Conservation (phyloP, 2,113 vertebrate species). For the Pteronura brasiliensis region DNA sequence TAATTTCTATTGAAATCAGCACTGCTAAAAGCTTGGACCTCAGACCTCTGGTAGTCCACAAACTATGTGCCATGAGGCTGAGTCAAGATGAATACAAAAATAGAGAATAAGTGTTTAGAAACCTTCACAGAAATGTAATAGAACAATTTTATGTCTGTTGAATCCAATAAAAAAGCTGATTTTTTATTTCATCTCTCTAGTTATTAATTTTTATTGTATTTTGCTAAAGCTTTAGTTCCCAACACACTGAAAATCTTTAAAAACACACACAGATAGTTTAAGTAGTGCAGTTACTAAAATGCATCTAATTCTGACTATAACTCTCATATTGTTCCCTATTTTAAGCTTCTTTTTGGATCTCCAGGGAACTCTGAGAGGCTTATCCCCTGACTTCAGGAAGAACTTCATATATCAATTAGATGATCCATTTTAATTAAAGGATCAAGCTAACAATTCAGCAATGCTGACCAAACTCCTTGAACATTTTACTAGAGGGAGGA, state of each 20-base stretch:
- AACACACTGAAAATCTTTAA: background rate
- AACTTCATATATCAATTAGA: background rate
- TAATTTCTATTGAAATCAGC: slow-evolving; percentile 31
- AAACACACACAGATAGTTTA: background rate
- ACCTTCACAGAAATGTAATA: background rate
- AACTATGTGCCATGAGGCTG: background rate
- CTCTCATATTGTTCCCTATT: background rate
- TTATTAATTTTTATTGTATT: slow-evolving; percentile 31
- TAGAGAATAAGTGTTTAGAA: background rate
- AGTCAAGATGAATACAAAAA: slow-evolving; percentile 1
- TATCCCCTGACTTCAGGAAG: background rate
- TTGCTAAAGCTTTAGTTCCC: background rate
- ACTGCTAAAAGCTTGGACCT: background rate
- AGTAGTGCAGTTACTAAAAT: background rate
- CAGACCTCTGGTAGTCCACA: background rate
- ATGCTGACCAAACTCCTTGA: background rate
- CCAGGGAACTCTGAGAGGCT: background rate
- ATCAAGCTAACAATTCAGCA: slow-evolving; percentile 19
- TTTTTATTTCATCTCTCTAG: slow-evolving; percentile 19
- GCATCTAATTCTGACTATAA: slow-evolving; percentile 5
- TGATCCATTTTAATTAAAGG: slow-evolving; percentile 38
- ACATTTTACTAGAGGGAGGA: background rate
- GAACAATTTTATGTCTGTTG: slow-evolving; percentile 1
- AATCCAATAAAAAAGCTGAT: background rate
- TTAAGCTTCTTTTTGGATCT: background rate